Evolutionary conservation across 2,113 vertebrate genomes (phyloP), one percentile per base, ranked within the genome.

Genomic region (Lophius piscatorius): DNA sequence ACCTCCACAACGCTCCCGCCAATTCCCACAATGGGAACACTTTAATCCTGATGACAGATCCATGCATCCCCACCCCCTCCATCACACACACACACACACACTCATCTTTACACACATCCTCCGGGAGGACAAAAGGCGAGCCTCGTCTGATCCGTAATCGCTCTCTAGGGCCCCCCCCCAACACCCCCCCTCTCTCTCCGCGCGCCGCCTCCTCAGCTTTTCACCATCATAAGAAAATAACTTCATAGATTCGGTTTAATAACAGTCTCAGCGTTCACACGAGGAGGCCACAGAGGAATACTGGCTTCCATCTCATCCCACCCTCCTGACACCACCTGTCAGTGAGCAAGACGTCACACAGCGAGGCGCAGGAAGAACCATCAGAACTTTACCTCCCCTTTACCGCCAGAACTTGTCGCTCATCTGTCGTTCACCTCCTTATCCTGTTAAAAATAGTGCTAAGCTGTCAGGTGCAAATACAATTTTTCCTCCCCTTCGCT

Each of bases 401-500:
- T 72, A 76, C 71, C 39, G 5, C 41, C 11, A 8, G 74, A 80
- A 78, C 73, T 55, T 81, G 80, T 74, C 78, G 60, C 72, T 82
- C 84, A 87, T 73, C 76, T 41, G 51, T 75, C 79, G 76, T 63
- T 69, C 72, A 63, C 82, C 74, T 63, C 66, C 51, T 62, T 63
- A 29, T 47, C 3, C 0, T 23, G 54, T 61, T 87, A 87, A 86
- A 84, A 88, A 87, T 87, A 87, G 73, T 57, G 17, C 63, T 34
- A 11, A 56, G 48, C 54, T 81, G 82, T 78, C 81, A 78, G 50
- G 45, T 62, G 36, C 29, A 63, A 41, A 35, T 22, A 4, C 33
- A 9, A 4, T 60, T 60, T 63, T 47, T 47, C 16, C 5, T 17
- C 29, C 47, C 35, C 23, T 0, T 57, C 50, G 11, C 45, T 40